Evolutionary conservation across 2,888 invertebrate species (phyloP), one percentile per base, ranked within the genome.

Genomic region (Eristalis intricaria): DNA sequence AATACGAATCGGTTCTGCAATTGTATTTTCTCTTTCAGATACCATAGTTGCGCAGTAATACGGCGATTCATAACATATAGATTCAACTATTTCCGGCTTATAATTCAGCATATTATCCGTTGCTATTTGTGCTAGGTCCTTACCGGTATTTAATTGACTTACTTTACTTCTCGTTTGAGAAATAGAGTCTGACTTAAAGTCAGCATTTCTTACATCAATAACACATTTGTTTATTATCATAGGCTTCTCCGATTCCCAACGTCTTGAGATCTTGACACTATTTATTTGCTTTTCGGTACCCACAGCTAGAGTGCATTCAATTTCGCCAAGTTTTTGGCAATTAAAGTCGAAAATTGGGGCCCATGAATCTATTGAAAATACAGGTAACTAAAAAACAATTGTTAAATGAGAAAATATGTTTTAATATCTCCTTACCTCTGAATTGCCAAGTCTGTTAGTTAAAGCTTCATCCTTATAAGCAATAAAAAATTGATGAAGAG

Each of bases 331-430:
- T 22, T 93, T 90, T 63, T 92, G 90, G 43, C 94, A 93, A 13
- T 92, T 93, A 29, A 94, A 93, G 89, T 93, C 92, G 2, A 92
- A 89, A 71, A 95, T 94, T 10, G 94, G 92, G 63, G 94, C 93
- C 95, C 95, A 95, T 89, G 94, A 94, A 90, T 95, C 95, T 13
- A 94, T 94, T 64, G 94, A 94, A 89, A 95, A 94, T 11, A 95
- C 94, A 26, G 95, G 95, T 89, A 94, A 91, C 94, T 95, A 71
- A 13, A 84, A 22, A 63, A 26, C 13, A 60, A 2, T 10, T 38
- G 56, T 26, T 43, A 15, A 23, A 58, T 10, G 15, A n/a, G 11
- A 73, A 66, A 11, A 60, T 19, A 11, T 35, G 10, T n/a, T n/a
- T 43, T 43, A 7, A 15, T 43, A 0, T 7, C n/a, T 43, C 4